These are phyloP conservation scores for Pseudococcus longispinus DNA, from an alignment of 2,888 invertebrate genomes.

Conservation along the genomic window DNA sequence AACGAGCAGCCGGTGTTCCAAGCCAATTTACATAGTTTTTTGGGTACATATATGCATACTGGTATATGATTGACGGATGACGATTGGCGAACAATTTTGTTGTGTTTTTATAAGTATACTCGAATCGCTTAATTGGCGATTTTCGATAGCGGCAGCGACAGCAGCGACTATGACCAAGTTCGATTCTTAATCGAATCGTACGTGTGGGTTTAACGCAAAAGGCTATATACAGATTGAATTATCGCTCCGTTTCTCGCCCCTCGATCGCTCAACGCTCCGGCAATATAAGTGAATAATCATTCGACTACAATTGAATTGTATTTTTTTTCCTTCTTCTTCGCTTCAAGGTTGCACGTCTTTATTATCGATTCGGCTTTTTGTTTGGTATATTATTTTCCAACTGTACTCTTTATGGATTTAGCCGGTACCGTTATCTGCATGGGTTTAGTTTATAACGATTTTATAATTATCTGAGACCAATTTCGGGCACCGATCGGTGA, in stretches of 20 bases:
- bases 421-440: background rate
- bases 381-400: background rate
- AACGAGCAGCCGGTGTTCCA: background rate
- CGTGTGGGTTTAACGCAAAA: background rate
- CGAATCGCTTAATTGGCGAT: background rate
- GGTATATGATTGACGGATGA: background rate
- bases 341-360: background rate
- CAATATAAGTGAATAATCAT: background rate
- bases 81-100: background rate
- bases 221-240: background rate
- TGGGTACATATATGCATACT: background rate
- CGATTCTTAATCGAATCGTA: background rate
- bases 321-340: background rate
- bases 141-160: background rate
- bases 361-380: background rate
- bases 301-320: background rate
- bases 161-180: background rate
- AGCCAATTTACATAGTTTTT: background rate
- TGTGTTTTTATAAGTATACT: background rate
- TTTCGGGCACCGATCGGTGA: background rate
- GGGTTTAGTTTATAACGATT: background rate
- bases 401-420: background rate
- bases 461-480: background rate
- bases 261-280: background rate
- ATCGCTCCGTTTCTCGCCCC: background rate